A percentile compares a stretch with the other conserved stretches of the same genome.
Evolutionary conservation across 2,888 invertebrate species (phyloP).

Genomic region (Lathronympha strigana): DNA sequence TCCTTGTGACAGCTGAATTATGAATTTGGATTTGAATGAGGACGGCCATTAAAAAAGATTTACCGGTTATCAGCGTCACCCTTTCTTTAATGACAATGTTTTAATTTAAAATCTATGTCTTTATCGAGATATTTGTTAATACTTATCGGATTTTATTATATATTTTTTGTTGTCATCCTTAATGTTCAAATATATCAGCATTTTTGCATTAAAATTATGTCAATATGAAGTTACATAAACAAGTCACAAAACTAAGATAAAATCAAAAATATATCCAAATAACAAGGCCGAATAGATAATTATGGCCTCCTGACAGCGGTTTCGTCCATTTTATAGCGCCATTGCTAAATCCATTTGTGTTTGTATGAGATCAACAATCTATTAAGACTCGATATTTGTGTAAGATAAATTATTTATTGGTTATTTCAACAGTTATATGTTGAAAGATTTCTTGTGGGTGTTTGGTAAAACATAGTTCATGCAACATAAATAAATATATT

Average conservation of each 20-base stretch:
- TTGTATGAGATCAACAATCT: constrained; percentile 28
- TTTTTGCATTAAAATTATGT: constrained; percentile 13
- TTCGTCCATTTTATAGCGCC: constrained; percentile 24
- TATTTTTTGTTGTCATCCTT: background rate
- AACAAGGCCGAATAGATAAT: constrained; percentile 39
- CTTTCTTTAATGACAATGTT: background rate
- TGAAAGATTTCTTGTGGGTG: constrained; percentile 7
- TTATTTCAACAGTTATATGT: constrained; percentile 20
- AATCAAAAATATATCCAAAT: constrained; percentile 18
- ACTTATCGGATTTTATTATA: background rate
- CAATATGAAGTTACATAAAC: background rate
- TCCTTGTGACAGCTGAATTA: background rate
- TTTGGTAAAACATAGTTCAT: too few relatives aligned
- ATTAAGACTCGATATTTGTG: too few relatives aligned
- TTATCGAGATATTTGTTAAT: background rate
- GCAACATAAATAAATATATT: too few relatives aligned
- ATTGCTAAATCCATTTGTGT: constrained; percentile 34
- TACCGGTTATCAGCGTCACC: background rate
- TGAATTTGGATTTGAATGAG: background rate
- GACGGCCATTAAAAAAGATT: background rate
- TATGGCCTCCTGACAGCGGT: constrained; percentile 27
- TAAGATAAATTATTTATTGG: constrained; percentile 11
- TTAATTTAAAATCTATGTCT: background rate
- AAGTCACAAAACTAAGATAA: constrained; percentile 5
- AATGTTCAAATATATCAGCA: background rate